A percentile compares a stretch with the other conserved stretches of the same genome.
phyloP scores from a whole-genome alignment of 2,888 invertebrate genomes.

The Stenodema calcarata region DNA sequence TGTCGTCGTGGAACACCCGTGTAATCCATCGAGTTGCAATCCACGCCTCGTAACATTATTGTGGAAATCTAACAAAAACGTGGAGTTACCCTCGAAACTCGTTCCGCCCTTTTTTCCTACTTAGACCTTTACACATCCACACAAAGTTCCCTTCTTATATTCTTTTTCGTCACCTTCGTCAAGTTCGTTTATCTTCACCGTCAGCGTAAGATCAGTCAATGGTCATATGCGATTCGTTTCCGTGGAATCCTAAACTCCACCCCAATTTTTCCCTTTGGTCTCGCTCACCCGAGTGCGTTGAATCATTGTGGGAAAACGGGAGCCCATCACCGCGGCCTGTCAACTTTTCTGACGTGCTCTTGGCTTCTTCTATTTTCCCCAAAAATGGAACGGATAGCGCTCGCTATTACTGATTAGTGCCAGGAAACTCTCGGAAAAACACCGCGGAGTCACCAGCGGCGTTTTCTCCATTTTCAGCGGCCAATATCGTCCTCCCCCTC shows the following conservation, averaged over 20 bases:
- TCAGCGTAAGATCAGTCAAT: neutral
- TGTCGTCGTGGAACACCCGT: too few relatives aligned
- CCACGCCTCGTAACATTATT: too few relatives aligned
- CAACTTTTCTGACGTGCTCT: constrained; percentile 27
- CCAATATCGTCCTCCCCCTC: neutral
- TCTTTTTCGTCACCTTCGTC: neutral
- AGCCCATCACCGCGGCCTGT: constrained; percentile 4
- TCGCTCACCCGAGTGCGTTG: constrained; percentile 27
- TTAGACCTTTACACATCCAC: neutral
- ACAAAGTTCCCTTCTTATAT: neutral
- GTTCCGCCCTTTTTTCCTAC: too few relatives aligned
- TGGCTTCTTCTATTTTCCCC: neutral
- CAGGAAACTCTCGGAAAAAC: neutral
- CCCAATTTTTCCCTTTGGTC: constrained; percentile 8
- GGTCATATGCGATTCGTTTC: constrained; percentile 27
- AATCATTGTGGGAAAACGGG: constrained; percentile 42
- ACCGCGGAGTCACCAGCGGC: neutral
- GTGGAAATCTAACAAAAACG: too few relatives aligned
- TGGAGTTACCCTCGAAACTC: too few relatives aligned
- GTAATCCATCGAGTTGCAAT: too few relatives aligned
- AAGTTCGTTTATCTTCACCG: neutral
- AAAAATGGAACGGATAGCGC: neutral
- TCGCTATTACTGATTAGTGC: constrained; percentile 43
- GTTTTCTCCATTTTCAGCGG: neutral
- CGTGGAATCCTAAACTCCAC: neutral